Base-by-base conservation (phyloP, 2,888 invertebrate species). In the Hyposoter didymator region DNA sequence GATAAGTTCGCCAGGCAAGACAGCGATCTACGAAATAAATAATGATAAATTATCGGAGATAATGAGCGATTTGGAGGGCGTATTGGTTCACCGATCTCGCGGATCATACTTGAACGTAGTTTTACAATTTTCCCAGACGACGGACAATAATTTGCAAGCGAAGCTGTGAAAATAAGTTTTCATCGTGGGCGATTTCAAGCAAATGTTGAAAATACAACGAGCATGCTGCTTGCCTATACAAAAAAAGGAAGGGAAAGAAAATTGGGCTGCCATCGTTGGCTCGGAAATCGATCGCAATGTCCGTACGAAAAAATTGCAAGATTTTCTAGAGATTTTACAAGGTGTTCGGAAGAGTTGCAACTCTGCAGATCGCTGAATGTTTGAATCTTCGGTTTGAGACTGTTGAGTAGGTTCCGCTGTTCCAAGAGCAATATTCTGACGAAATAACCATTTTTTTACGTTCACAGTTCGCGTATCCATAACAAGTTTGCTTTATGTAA, bases 61-160 rank as follows among this genome's bases (percentile, higher is more conserved):
- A 28, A 85, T 91, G 45, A 43, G n/a, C 28, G 89, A 90, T 43
- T 81, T 94, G 39, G 89, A 91, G 14, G 82, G 85, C 74, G 89
- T 93, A 49, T 87, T 89, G 47, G 85, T 90, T 55, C 84, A 89
- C 75, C 89, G 88, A 76, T 86, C 91, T 43, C 81, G 80, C 39
- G 91, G 91, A 83, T 91, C 89, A 6, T 94, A 92, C 69, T 72
- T 89, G 74, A 88, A 92, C 22, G 78, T 90, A 39, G 70, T 87
- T 72, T 86, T 90, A 17, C 86, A 85, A 19, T 66, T 91, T 75
- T 87, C 89, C 78, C 84, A 90, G 78, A 86, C 88, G 22, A 82
- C 82, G 55, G 79, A 89, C 49, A 84, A 84, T 82, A 89, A 87
- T 83, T 82, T 92, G 35, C 91, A 90, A 88, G 92, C 94, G 75